phyloP scores from a whole-genome alignment of 2,888 invertebrate species.

The Hanleya hanleyi region DNA sequence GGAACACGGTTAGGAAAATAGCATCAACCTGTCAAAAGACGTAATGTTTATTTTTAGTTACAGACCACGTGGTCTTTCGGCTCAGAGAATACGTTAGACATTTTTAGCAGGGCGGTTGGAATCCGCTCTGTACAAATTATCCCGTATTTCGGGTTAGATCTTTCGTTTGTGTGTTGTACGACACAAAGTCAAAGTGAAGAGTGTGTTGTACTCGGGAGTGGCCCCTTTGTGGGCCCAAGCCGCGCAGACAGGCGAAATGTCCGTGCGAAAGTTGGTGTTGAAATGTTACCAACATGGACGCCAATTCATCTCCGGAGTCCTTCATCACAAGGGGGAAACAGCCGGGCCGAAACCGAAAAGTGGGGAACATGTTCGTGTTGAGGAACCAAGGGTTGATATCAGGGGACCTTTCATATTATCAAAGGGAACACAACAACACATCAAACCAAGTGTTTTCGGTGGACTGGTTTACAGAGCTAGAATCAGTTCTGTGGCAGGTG shows the following conservation, averaged over 20 bases:
- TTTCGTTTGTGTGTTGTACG: too few species aligned
- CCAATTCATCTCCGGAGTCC: neutral
- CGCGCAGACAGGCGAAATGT: neutral
- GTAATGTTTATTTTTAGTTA: too few species aligned
- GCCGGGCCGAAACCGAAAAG: neutral
- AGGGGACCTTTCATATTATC: neutral
- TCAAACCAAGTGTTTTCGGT: conserved; percentile 12
- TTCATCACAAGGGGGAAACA: neutral
- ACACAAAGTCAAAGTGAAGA: too few species aligned
- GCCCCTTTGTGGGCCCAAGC: conserved; percentile 1
- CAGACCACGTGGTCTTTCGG: too few species aligned
- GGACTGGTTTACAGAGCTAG: conserved; percentile 35
- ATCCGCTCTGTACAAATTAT: too few species aligned
- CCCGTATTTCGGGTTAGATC: too few species aligned
- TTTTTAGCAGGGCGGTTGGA: too few species aligned
- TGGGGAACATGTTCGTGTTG: neutral
- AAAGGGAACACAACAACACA: neutral
- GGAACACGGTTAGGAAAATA: too few species aligned
- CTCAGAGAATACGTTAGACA: too few species aligned
- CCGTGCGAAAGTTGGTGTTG: neutral
- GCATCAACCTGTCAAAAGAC: too few species aligned
- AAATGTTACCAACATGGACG: conserved; percentile 5
- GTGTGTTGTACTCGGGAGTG: too few species aligned
- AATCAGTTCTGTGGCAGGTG: conserved; percentile 41
- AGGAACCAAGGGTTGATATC: neutral